Conservation (phyloP, 2,888 invertebrate species). For the Drymonia ruficornis region DNA sequence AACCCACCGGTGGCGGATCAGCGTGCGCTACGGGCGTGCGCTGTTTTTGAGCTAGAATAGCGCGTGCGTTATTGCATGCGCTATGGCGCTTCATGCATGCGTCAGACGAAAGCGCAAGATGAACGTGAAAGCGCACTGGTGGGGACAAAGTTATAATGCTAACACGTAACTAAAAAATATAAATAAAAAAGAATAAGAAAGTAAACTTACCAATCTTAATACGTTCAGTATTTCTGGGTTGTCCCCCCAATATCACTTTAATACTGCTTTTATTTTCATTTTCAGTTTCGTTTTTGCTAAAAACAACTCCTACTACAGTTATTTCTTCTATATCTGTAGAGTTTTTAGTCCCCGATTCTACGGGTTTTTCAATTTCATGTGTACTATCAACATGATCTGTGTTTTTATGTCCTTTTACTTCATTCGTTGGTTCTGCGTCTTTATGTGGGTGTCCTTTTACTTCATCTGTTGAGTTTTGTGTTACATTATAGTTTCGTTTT, state of each 20-base stretch:
- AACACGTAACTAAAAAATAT: conserved; percentile 6
- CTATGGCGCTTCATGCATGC: too few species aligned
- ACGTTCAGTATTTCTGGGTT: neutral
- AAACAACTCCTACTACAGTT: neutral
- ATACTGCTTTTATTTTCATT: neutral
- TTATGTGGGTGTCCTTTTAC: neutral
- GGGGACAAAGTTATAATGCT: too few species aligned
- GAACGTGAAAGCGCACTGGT: too few species aligned
- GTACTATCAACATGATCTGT: neutral
- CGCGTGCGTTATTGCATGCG: too few species aligned
- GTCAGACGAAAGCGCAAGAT: too few species aligned
- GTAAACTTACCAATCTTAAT: neutral
- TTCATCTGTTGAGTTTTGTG: neutral
- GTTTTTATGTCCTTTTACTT: neutral
- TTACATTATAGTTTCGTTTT: neutral
- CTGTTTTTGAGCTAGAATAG: too few species aligned
- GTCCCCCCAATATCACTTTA: neutral
- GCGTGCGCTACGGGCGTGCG: too few species aligned
- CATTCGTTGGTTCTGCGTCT: neutral
- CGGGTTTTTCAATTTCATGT: neutral
- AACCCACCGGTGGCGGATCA: too few species aligned
- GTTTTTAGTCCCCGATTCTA: neutral
- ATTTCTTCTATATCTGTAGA: neutral
- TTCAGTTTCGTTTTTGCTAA: neutral
- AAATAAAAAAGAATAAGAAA: too few species aligned